A percentile compares a stretch with the other conserved stretches of the same genome.
Evolutionary conservation across 1,140 invertebrate genomes (phyloP).

Genomic region (Watersipora subatra): DNA sequence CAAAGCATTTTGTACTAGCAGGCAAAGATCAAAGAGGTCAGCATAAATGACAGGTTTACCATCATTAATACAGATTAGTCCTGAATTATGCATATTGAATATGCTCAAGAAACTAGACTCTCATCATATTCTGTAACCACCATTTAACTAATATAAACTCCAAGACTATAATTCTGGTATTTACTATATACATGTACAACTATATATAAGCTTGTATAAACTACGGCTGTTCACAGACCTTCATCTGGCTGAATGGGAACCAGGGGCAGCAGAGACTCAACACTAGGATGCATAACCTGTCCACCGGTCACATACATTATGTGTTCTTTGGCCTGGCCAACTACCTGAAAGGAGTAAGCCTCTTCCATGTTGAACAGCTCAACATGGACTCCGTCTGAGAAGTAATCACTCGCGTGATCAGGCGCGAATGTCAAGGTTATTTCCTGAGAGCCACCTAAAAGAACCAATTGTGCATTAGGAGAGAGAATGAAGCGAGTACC

Average conservation of each 20-base stretch:
- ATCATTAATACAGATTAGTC: no score
- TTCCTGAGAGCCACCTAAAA: conserved; percentile 27
- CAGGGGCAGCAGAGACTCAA: conserved; percentile 24
- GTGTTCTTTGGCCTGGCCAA: conserved; percentile 23
- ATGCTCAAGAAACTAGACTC: no score
- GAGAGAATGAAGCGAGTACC: background rate
- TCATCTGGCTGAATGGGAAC: conserved; percentile 22
- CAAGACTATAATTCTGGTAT: no score
- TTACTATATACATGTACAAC: no score
- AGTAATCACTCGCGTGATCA: conserved; percentile 36
- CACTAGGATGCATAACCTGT: conserved; percentile 22
- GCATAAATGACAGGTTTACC: no score
- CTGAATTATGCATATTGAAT: no score
- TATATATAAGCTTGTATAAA: no score
- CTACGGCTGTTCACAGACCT: conserved; percentile 22
- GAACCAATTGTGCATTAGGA: no score
- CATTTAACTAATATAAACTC: no score
- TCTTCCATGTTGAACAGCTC: conserved; percentile 30
- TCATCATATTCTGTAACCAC: no score
- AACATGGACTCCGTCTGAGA: conserved; percentile 32
- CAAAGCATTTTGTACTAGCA: no score
- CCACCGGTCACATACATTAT: conserved; percentile 31
- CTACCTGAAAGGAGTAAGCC: conserved; percentile 27
- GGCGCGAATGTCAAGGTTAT: conserved; percentile 37
- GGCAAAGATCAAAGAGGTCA: no score